Evolutionary conservation across 2,113 vertebrate genomes (phyloP).

Genomic region (Corythornis madagascariensis): DNA sequence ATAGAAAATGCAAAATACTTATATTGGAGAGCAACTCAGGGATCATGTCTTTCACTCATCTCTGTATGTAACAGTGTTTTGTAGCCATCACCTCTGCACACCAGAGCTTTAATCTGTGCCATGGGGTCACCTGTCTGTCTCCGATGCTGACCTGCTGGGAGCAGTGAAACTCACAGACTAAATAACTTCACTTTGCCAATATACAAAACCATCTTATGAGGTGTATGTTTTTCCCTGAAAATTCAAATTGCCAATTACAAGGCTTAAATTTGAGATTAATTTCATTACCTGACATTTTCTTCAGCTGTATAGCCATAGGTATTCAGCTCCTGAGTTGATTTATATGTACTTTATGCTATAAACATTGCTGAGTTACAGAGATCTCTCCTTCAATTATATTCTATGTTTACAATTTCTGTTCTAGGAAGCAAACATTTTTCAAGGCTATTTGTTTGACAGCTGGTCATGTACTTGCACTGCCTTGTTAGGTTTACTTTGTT

Average conservation of each 20-base stretch:
- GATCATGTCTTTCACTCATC: neutral
- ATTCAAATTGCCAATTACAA: neutral
- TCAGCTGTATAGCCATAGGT: neutral
- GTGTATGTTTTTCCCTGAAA: neutral
- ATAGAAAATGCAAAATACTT: neutral
- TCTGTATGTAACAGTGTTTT: neutral
- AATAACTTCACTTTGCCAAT: neutral
- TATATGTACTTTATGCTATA: neutral
- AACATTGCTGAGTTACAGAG: neutral
- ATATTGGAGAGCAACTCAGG: neutral
- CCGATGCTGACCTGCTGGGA: neutral
- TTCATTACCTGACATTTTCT: neutral
- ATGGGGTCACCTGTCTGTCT: neutral
- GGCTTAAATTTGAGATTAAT: neutral
- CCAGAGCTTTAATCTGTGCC: neutral
- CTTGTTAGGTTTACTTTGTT: conserved; percentile 10
- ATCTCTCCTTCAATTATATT: neutral
- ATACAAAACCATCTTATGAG: neutral
- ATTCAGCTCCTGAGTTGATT: neutral
- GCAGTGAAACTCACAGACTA: neutral
- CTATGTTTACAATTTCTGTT: neutral
- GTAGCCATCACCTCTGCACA: neutral
- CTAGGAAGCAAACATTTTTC: neutral
- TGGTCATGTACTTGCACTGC: neutral
- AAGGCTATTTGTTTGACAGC: neutral